Evolutionary conservation across 2,113 vertebrate species (phyloP).

Genomic region (Trematomus loennbergii): DNA sequence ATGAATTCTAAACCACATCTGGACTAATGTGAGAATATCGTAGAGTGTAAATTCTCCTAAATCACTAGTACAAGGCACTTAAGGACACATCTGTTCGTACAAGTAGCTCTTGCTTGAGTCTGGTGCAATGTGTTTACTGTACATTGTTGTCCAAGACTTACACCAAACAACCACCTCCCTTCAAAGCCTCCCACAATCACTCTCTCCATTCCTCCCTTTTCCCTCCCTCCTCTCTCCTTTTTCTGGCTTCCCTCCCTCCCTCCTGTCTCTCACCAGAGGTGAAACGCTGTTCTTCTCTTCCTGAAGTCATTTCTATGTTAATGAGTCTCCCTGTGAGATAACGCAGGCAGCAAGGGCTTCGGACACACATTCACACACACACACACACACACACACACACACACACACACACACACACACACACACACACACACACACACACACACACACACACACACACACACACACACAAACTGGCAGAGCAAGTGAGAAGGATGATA

Average conservation of each 20-base stretch:
- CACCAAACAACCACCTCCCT: too few species aligned
- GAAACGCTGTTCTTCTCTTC: constrained; percentile 77
- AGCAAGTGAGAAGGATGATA: constrained; percentile 70
- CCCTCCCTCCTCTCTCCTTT: constrained; percentile 19
- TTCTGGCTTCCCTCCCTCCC: constrained; percentile 25
- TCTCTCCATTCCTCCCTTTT: not conserved
- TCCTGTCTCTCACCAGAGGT: constrained; percentile 70
- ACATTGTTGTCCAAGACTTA: not conserved
- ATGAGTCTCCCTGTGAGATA: constrained; percentile 86
- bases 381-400: constrained; percentile 41
- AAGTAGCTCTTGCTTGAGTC: too few species aligned
- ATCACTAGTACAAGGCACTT: too few species aligned
- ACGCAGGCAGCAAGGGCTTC: constrained; percentile 73
- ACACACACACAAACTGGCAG: constrained; percentile 32
- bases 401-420: constrained; percentile 30
- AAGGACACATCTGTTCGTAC: too few species aligned
- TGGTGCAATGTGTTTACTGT: too few species aligned
- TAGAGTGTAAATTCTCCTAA: too few species aligned
- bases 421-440: constrained; percentile 28
- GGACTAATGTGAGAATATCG: too few species aligned
- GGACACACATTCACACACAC: constrained; percentile 39
- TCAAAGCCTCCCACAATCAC: not conserved
- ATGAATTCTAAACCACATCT: too few species aligned
- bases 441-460: constrained; percentile 35
- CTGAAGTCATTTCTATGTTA: constrained; percentile 88